phyloP scores from a whole-genome alignment of 2,888 invertebrate species.

The Spisula solida region DNA sequence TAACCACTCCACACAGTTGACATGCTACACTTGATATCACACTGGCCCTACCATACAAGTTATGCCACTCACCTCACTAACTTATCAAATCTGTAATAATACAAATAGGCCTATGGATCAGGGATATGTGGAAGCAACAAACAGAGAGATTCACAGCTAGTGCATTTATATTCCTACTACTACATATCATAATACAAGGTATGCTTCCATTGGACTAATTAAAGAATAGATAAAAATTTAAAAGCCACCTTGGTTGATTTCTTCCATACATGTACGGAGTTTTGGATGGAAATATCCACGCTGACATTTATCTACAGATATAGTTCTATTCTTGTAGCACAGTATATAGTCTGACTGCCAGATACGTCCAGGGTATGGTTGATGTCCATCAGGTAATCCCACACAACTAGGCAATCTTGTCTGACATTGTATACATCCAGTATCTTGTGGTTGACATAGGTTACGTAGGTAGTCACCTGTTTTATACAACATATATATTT shows the following conservation, averaged over 20 bases:
- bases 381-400: slow-evolving; percentile 64
- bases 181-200: too few relatives aligned
- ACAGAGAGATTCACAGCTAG: too few relatives aligned
- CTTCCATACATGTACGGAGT: slow-evolving; percentile 48
- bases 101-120: too few relatives aligned
- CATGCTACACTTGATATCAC: too few relatives aligned
- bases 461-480: slow-evolving; percentile 75
- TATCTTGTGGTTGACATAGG: slow-evolving; percentile 62
- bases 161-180: too few relatives aligned
- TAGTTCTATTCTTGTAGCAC: slow-evolving; percentile 70
- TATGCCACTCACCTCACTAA: too few relatives aligned
- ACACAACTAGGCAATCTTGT: slow-evolving; percentile 71
- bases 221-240: too few relatives aligned
- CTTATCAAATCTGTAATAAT: too few relatives aligned
- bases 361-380: slow-evolving; percentile 57
- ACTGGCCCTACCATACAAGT: too few relatives aligned
- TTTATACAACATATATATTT: background rate
- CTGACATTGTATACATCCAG: slow-evolving; percentile 69
- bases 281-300: slow-evolving; percentile 75
- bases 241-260: slow-evolving; percentile 40
- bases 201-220: too few relatives aligned
- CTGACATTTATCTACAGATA: slow-evolving; percentile 70
- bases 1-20: too few relatives aligned
- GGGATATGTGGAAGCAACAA: too few relatives aligned
- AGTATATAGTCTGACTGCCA: slow-evolving; percentile 59